Conservation (phyloP, 2,797 vertebrate genomes). For the Pachyuromys duprasi region DNA sequence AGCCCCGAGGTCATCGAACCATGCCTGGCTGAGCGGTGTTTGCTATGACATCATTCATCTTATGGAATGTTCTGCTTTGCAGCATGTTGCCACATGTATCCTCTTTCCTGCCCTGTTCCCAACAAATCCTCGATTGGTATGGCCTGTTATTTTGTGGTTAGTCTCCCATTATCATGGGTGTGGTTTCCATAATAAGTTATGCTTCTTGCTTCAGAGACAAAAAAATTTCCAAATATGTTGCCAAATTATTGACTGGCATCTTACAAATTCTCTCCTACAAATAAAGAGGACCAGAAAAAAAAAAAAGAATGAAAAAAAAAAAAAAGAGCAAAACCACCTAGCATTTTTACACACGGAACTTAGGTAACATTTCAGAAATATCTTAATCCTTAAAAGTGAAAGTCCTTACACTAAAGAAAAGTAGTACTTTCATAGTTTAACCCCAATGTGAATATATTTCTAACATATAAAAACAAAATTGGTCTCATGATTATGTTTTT, state of each 20-base stretch:
- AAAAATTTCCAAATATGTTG: background rate
- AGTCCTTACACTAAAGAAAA: slow-evolving; percentile 7
- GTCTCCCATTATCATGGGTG: background rate
- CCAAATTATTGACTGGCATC: slow-evolving; percentile 25
- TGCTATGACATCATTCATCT: slow-evolving; percentile 8
- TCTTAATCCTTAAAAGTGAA: background rate
- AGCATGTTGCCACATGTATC: background rate
- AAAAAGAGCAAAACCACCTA: background rate
- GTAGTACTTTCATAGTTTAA: slow-evolving; percentile 34
- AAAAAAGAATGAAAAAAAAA: background rate
- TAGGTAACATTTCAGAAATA: slow-evolving; percentile 31
- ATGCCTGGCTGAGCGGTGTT: background rate
- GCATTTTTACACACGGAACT: background rate
- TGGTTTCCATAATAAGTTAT: slow-evolving; percentile 31
- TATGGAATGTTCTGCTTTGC: background rate
- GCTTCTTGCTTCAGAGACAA: background rate
- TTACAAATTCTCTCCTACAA: slow-evolving; percentile 29
- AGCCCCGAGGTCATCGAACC: background rate
- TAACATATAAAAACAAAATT: background rate
- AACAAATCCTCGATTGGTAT: background rate
- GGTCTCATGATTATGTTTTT: background rate
- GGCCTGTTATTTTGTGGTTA: background rate
- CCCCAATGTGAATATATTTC: slow-evolving; percentile 11
- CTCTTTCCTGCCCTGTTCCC: background rate
- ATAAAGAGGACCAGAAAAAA: background rate